Conservation (phyloP, 2,797 vertebrate genomes). For the Pseudochirops corinnae region DNA sequence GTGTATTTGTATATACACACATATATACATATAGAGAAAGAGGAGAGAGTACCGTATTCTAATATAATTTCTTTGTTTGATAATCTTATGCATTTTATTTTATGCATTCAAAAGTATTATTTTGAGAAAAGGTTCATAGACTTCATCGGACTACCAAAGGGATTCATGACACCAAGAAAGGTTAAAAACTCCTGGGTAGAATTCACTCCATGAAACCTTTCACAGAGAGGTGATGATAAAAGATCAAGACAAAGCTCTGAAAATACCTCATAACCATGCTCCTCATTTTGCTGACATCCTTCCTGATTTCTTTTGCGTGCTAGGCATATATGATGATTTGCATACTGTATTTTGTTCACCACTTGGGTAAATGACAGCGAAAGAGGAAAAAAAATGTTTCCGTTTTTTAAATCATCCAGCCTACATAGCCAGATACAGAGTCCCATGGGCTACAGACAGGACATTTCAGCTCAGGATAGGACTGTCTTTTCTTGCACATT, state of each 20-base stretch:
- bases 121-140: background rate
- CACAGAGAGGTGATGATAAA: conserved; percentile 17
- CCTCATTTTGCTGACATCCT: conserved; percentile 31
- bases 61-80: background rate
- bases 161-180: background rate
- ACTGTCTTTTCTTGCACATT: background rate
- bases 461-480: background rate
- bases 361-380: conserved; percentile 23
- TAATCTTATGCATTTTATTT: background rate
- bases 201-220: background rate
- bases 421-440: conserved; percentile 26
- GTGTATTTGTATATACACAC: no score
- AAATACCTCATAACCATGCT: background rate
- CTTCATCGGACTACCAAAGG: background rate
- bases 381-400: background rate
- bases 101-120: background rate
- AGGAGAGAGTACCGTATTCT: background rate
- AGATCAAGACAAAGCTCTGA: conserved; percentile 7
- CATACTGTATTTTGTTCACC: conserved; percentile 12
- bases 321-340: conserved; percentile 39
- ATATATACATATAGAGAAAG: background rate
- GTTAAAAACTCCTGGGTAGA: background rate
- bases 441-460: background rate
- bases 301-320: conserved; percentile 14
- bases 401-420: conserved; percentile 40